phyloP scores from a whole-genome alignment of 2,888 invertebrate genomes.

The Fragum fragum region DNA sequence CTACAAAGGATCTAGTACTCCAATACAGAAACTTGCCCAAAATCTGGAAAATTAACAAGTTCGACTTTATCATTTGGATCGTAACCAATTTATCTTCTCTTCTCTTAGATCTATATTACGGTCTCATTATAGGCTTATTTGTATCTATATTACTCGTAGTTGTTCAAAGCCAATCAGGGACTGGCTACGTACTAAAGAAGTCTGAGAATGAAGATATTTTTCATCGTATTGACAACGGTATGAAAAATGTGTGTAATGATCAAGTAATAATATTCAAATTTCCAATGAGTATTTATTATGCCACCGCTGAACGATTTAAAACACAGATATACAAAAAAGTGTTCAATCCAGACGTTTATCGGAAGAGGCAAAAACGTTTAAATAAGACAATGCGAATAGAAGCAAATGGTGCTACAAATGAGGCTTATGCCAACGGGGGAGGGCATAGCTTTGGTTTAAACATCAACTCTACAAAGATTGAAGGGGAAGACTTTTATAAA shows the following conservation, averaged over 20 bases:
- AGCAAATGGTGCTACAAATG: neutral
- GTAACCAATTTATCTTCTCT: conserved; percentile 73
- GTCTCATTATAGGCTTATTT: conserved; percentile 76
- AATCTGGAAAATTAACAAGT: conserved; percentile 92
- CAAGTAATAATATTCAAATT: conserved; percentile 59
- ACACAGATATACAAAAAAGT: conserved; percentile 43
- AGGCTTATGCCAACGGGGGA: neutral
- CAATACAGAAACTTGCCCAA: conserved; percentile 91
- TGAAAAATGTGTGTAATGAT: conserved; percentile 32
- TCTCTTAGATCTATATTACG: conserved; percentile 77
- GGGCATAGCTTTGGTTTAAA: neutral
- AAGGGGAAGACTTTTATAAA: conserved; percentile 8
- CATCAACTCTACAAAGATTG: neutral
- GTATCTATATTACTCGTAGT: conserved; percentile 73
- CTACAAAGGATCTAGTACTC: conserved; percentile 87
- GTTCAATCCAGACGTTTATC: conserved; percentile 39
- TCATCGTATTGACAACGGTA: conserved; percentile 24
- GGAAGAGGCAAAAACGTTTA: neutral
- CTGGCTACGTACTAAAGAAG: conserved; percentile 58
- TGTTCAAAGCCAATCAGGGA: conserved; percentile 67
- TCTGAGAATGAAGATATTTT: conserved; percentile 51
- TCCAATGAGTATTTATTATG: conserved; percentile 55
- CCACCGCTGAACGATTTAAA: conserved; percentile 63
- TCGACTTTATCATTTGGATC: conserved; percentile 90
- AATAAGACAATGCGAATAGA: neutral